Percentiles rank a stretch among this genome's conserved stretches.
These are phyloP conservation scores for Pavo muticus DNA, from an alignment of 2,113 vertebrate species.

Conservation along the genomic window DNA sequence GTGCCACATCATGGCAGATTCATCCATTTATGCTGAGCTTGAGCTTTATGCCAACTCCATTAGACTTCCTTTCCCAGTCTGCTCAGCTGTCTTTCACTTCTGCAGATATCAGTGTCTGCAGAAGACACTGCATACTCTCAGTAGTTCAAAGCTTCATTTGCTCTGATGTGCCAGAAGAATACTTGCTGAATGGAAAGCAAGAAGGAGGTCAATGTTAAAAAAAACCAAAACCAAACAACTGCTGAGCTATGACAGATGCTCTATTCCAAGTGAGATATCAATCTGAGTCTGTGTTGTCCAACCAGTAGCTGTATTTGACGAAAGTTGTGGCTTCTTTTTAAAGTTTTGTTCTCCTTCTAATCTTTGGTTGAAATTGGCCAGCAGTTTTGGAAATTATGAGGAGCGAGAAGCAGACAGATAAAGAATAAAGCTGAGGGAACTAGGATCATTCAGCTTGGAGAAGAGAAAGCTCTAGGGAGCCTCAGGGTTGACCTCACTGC, in stretches of 20 bases:
- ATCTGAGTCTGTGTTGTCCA: neutral
- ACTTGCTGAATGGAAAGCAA: slow-evolving; percentile 2
- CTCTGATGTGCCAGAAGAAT: neutral
- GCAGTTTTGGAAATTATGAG: neutral
- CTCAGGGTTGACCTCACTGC: neutral
- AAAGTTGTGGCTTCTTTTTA: neutral
- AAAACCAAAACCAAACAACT: neutral
- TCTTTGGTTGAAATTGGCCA: neutral
- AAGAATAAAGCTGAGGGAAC: neutral
- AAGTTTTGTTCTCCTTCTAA: neutral
- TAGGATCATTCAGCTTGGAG: neutral
- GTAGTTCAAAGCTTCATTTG: slow-evolving; percentile 9
- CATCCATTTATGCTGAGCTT: neutral
- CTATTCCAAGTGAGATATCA: neutral
- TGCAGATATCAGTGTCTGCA: neutral
- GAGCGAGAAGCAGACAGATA: neutral
- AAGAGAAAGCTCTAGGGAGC: too few relatives aligned
- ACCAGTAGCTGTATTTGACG: neutral
- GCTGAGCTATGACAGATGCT: neutral
- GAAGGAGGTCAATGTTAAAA: neutral
- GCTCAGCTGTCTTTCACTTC: neutral
- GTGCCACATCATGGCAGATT: neutral
- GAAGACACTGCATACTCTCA: neutral
- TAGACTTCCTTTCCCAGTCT: neutral
- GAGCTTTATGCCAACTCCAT: neutral